A percentile compares a stretch with the other conserved stretches of the same genome.
phyloP scores from a whole-genome alignment of 2,888 invertebrate genomes.

The Timema podura region DNA sequence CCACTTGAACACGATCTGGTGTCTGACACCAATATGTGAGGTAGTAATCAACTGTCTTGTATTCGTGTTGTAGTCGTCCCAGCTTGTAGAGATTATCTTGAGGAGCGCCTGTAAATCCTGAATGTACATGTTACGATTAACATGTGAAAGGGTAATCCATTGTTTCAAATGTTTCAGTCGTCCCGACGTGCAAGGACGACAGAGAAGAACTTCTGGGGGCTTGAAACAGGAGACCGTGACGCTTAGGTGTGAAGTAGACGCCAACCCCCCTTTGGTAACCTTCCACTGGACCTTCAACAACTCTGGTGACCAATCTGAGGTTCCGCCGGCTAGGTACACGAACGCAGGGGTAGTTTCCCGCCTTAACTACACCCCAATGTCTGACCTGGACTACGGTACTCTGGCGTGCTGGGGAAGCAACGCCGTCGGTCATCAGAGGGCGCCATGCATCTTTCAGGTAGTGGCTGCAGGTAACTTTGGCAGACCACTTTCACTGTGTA shows the following conservation, averaged over 20 bases:
- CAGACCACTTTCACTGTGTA: no score
- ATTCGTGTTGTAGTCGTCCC: background rate
- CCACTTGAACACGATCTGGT: no score
- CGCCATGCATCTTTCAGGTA: constrained; percentile 82
- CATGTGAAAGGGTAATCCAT: no score
- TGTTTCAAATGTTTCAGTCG: constrained; percentile 50
- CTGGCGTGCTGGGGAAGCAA: constrained; percentile 84
- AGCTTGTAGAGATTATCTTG: background rate
- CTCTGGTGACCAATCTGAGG: constrained; percentile 78
- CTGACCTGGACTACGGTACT: constrained; percentile 86
- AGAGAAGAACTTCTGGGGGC: constrained; percentile 81
- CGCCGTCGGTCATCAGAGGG: constrained; percentile 75
- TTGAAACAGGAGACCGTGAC: constrained; percentile 84
- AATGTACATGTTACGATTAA: background rate
- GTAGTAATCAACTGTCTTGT: no score
- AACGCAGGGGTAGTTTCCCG: constrained; percentile 65
- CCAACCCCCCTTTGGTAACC: constrained; percentile 78
- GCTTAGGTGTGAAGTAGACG: constrained; percentile 80
- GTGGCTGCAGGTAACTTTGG: constrained; percentile 41
- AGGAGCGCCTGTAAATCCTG: no score
- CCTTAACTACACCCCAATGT: constrained; percentile 79
- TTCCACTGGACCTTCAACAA: constrained; percentile 94
- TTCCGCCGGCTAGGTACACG: constrained; percentile 63
- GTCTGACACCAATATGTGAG: no score
- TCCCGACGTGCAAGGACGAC: constrained; percentile 72